phyloP scores from a whole-genome alignment of 2,113 vertebrate genomes.

The Ondatra zibethicus region DNA sequence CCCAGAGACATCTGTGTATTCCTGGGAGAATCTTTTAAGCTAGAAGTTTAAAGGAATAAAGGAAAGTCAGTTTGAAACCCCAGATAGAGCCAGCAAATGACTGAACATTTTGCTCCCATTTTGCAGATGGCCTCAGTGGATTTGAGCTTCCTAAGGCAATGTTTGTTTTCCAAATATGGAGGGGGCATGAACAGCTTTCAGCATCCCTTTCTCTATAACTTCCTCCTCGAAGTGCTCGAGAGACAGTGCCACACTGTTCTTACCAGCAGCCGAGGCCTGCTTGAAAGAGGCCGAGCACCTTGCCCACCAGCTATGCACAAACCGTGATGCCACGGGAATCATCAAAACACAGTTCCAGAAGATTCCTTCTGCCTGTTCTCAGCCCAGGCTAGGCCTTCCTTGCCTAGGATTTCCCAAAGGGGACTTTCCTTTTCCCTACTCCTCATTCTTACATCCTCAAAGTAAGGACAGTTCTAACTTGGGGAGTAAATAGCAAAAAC shows the following conservation, averaged over 20 bases:
- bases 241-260: background rate
- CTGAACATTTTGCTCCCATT: background rate
- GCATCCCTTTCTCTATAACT: background rate
- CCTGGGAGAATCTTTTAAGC: background rate
- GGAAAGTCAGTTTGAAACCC: background rate
- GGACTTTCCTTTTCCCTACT: background rate
- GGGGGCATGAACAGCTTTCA: rapidly evolving
- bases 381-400: background rate
- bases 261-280: background rate
- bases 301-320: background rate
- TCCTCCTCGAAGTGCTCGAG: background rate
- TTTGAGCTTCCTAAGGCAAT: background rate
- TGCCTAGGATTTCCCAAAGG: background rate
- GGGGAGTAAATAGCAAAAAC: slow-evolving; percentile 10
- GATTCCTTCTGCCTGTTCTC: background rate
- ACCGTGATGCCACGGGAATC: background rate
- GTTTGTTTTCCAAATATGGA: background rate
- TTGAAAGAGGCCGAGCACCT: background rate
- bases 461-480: background rate
- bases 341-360: background rate
- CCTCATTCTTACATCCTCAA: background rate
- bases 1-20: background rate
- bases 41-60: background rate
- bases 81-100: background rate
- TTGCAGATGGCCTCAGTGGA: background rate